These are phyloP conservation scores for Lasioglossum zephyrum DNA, from an alignment of 2,888 invertebrate species.

Conservation along the genomic window DNA sequence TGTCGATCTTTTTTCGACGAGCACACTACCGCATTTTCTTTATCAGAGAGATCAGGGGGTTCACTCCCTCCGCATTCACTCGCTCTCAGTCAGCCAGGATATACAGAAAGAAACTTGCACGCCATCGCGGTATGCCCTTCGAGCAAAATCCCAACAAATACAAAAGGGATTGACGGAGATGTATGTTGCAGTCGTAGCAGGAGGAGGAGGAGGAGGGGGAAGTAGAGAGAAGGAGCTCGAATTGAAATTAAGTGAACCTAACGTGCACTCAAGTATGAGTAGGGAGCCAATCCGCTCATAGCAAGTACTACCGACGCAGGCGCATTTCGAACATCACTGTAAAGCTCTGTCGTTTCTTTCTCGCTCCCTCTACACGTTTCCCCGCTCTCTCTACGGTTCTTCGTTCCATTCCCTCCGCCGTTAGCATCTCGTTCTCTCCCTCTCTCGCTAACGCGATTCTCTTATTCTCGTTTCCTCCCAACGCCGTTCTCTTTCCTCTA, in stretches of 20 bases:
- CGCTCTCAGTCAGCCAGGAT: constrained; percentile 36
- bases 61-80: constrained; percentile 39
- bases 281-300: constrained; percentile 75
- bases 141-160: constrained; percentile 68
- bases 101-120: constrained; percentile 3
- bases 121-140: constrained; percentile 33
- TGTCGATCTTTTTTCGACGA: constrained; percentile 9
- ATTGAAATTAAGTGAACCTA: constrained; percentile 79
- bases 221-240: constrained; percentile 67
- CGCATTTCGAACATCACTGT: constrained; percentile 65
- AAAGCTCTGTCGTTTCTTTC: constrained; percentile 48
- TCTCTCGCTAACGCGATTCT: constrained; percentile 19
- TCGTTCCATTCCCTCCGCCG: constrained; percentile 6
- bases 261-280: constrained; percentile 70
- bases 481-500: constrained; percentile 12
- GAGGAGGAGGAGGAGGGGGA: constrained; percentile 44
- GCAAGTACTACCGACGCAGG: constrained; percentile 64
- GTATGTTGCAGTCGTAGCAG: constrained; percentile 13
- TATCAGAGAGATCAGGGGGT: constrained; percentile 45
- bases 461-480: constrained; percentile 22
- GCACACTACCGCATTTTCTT: constrained; percentile 36
- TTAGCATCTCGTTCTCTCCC: constrained; percentile 32
- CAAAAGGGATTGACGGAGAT: constrained; percentile 60
- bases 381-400: constrained; percentile 15
- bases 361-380: constrained; percentile 4